A percentile compares a stretch with the other conserved stretches of the same genome.
These are phyloP conservation scores for Acleris emargana DNA, from an alignment of 2,888 invertebrate genomes.

Conservation along the genomic window DNA sequence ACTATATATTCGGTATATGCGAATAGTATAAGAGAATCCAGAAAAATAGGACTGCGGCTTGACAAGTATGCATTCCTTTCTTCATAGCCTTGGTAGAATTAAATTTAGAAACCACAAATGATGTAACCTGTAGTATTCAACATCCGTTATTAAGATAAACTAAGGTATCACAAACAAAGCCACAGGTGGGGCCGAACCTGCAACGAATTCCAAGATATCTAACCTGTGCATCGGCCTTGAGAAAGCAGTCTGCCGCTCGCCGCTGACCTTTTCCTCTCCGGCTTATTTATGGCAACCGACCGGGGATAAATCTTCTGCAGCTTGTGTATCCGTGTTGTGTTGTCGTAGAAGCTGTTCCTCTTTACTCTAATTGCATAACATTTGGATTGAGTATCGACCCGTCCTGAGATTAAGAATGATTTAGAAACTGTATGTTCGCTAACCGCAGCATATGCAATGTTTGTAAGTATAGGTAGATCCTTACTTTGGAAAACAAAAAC, in stretches of 20 bases:
- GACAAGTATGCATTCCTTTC: too few species aligned
- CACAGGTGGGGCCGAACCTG: constrained; percentile 66
- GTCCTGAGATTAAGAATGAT: not conserved
- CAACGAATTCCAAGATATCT: constrained; percentile 64
- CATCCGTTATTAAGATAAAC: constrained; percentile 23
- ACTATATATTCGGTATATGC: too few species aligned
- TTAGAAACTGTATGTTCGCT: not conserved
- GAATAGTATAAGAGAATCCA: too few species aligned
- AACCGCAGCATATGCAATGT: too few species aligned
- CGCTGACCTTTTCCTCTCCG: constrained; percentile 62
- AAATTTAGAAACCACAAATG: not conserved
- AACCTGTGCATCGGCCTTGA: constrained; percentile 69
- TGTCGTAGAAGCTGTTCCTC: constrained; percentile 32
- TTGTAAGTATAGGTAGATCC: too few species aligned
- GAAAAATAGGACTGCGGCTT: too few species aligned
- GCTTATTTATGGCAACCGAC: constrained; percentile 68
- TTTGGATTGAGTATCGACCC: constrained; percentile 34
- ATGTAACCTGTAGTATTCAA: constrained; percentile 20
- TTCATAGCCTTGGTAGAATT: too few species aligned
- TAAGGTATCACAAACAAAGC: constrained; percentile 22
- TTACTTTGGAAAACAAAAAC: too few species aligned
- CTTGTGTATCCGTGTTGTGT: constrained; percentile 67
- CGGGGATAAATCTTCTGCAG: constrained; percentile 69
- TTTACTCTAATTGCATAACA: constrained; percentile 49
- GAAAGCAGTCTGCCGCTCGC: constrained; percentile 33